Evolutionary conservation across 1,140 invertebrate species (phyloP), one percentile per base, ranked within the genome.

Genomic region (Drosophila melanica): DNA sequence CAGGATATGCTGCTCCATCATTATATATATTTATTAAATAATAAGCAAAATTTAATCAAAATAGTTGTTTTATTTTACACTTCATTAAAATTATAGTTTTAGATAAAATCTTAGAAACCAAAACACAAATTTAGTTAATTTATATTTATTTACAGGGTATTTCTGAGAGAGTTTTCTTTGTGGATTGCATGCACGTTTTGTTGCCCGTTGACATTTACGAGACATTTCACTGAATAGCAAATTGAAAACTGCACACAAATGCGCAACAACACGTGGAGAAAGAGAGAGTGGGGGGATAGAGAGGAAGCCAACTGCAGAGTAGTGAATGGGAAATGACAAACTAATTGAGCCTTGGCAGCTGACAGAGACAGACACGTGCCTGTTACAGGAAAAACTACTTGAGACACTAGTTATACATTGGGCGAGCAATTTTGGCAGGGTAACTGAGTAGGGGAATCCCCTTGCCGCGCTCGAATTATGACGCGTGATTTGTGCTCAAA

Each of bases 231-330:
- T 62, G 70, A 77, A 73, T 77, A 30, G 27, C 60, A 77, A 73
- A 73, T 77, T 66, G 53, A 74, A 76, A 77, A 60, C 67, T 74
- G 71, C 71, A 69, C 57, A 55, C 41, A 77, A 77, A 63, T 77
- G 75, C 59, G 64, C 70, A 77, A 64, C 54, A 68, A 58, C 70
- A 77, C 54, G 58, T 68, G 59, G n/a, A 41, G 41, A 42, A 10
- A 23, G 30, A 23, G 7, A 14, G 18, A 27, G 45, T 27, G 16
- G 11, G n/a, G 33, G 14, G 39, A 30, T n/a, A 23, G 16, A 42
- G 37, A 14, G 42, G 20, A 23, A 39, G 33, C 33, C 30, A 51
- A 30, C 5, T 33, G 11, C 55, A 48, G 70, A 35, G 48, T 53
- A 76, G 69, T 73, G 69, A 16, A 63, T 76, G 55, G 66, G 70